Evolutionary conservation across 2,797 vertebrate genomes (phyloP).

Genomic region (Rousettus madagascariensis): DNA sequence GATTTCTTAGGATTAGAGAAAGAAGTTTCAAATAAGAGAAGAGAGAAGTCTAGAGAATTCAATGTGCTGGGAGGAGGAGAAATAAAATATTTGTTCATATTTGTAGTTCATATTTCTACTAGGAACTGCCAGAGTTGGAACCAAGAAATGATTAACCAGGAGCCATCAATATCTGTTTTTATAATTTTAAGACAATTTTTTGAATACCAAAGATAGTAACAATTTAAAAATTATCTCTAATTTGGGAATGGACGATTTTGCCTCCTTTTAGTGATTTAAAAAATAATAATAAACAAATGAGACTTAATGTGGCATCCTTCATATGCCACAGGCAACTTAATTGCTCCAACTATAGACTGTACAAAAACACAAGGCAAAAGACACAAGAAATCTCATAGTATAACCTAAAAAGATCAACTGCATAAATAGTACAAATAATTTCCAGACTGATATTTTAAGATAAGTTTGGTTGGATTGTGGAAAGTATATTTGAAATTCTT

Average conservation of each 20-base stretch:
- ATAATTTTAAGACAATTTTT: neutral
- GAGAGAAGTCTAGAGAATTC: neutral
- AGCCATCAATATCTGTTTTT: neutral
- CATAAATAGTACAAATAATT: neutral
- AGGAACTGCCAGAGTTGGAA: neutral
- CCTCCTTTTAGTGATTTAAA: neutral
- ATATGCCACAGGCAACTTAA: neutral
- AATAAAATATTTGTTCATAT: neutral
- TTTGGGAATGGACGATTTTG: neutral
- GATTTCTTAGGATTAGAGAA: neutral
- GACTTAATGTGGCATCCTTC: neutral
- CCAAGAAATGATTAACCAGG: neutral
- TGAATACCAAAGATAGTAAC: neutral
- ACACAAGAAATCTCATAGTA: neutral
- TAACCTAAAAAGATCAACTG: neutral
- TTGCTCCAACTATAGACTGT: neutral
- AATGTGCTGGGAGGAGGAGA: neutral
- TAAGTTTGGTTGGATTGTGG: neutral
- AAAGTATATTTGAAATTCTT: neutral
- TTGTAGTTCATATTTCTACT: neutral
- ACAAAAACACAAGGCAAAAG: neutral
- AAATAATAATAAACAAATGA: neutral
- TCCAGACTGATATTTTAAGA: neutral
- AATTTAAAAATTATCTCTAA: neutral
- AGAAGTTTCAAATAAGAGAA: neutral